Conservation (phyloP, 2,113 vertebrate genomes). For the Dasyprocta punctata region DNA sequence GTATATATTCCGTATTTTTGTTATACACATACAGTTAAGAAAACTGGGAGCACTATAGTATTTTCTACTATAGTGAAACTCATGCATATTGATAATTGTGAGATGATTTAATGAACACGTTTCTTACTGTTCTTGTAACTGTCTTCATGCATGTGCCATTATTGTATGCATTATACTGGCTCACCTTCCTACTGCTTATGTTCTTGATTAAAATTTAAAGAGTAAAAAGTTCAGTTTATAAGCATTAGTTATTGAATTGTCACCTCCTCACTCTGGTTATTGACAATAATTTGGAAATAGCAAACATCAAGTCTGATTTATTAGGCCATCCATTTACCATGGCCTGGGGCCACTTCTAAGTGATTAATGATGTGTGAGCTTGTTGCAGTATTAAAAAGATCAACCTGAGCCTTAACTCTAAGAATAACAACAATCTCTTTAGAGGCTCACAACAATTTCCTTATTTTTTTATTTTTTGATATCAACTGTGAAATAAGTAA, state of each 20-base stretch:
- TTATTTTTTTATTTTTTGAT: conserved; percentile 43
- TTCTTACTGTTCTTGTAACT: conserved; percentile 43
- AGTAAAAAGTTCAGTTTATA: conserved; percentile 55
- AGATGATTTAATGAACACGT: conserved; percentile 63
- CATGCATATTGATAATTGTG: not conserved
- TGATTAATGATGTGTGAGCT: conserved; percentile 76
- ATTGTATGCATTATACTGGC: conserved; percentile 20
- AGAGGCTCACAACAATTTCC: conserved; percentile 46
- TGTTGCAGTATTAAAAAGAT: conserved; percentile 77
- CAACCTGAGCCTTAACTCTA: conserved; percentile 69
- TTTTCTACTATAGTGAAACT: conserved; percentile 9
- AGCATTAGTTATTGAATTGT: conserved; percentile 72
- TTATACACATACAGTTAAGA: not conserved
- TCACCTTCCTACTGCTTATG: conserved; percentile 45
- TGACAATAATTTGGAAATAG: conserved; percentile 77
- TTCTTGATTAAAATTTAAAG: conserved; percentile 65
- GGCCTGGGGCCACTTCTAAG: conserved; percentile 69
- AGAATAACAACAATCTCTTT: conserved; percentile 56
- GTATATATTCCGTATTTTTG: conserved; percentile 17
- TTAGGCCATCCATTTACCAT: conserved; percentile 73
- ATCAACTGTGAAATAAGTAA: conserved; percentile 44
- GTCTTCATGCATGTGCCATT: conserved; percentile 49
- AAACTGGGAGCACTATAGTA: conserved; percentile 52
- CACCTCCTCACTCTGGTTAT: conserved; percentile 71
- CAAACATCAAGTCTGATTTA: conserved; percentile 72